phyloP scores from a whole-genome alignment of 2,888 invertebrate species.

The Lordiphosa fenestrarum region DNA sequence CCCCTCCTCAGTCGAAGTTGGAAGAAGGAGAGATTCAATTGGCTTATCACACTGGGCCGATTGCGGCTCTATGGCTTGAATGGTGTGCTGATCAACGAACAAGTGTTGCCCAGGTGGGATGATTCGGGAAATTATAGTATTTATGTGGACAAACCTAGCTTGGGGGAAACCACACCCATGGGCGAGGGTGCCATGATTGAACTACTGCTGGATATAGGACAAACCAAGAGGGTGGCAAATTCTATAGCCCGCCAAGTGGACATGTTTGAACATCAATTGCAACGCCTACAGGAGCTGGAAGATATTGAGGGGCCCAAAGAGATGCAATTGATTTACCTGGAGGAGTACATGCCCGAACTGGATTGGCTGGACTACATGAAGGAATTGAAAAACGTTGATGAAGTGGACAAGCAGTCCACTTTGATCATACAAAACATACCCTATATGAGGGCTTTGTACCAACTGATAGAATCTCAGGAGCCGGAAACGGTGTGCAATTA shows the following conservation, averaged over 20 bases:
- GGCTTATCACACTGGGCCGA: conserved; percentile 72
- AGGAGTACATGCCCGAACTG: conserved; percentile 70
- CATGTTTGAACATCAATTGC: conserved; percentile 70
- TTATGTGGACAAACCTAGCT: conserved; percentile 74
- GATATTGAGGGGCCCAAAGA: conserved; percentile 75
- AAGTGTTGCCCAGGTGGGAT: conserved; percentile 77
- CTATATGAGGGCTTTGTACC: conserved; percentile 65
- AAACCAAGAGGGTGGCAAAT: conserved; percentile 71
- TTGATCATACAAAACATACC: conserved; percentile 76
- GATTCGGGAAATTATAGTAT: conserved; percentile 71
- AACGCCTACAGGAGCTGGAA: conserved; percentile 64
- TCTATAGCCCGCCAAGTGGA: conserved; percentile 69
- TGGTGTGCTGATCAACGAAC: conserved; percentile 73
- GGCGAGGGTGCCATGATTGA: conserved; percentile 72
- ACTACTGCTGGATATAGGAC: conserved; percentile 70
- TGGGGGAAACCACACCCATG: conserved; percentile 65
- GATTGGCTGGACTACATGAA: conserved; percentile 68
- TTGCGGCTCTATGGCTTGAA: conserved; percentile 72
- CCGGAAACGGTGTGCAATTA: conserved; percentile 70
- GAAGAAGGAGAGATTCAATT: conserved; percentile 66
- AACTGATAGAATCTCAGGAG: conserved; percentile 56
- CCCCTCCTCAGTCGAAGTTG: conserved; percentile 64
- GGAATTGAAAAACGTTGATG: conserved; percentile 52
- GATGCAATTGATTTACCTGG: conserved; percentile 75
- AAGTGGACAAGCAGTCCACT: conserved; percentile 61